Percentiles rank a stretch among this genome's conserved stretches.
Evolutionary conservation across 2,797 vertebrate species (phyloP).

Genomic region (Danio albolineatus): DNA sequence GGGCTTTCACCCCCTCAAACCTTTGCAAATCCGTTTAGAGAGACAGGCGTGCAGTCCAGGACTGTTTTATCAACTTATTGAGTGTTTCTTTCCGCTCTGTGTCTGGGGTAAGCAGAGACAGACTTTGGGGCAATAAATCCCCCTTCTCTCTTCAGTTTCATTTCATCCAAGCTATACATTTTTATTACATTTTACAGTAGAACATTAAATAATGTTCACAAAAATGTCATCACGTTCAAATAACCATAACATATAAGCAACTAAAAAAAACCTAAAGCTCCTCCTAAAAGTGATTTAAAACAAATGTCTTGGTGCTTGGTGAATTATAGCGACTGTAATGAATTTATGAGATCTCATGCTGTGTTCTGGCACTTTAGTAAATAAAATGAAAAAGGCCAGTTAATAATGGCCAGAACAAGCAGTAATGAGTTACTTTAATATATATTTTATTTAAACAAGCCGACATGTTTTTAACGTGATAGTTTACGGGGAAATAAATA

Average conservation of each 20-base stretch:
- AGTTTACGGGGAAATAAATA: background rate
- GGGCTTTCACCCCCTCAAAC: slow-evolving; percentile 55
- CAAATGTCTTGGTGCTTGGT: background rate
- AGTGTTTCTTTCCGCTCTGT: slow-evolving; percentile 58
- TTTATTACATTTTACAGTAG: background rate
- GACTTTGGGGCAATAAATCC: slow-evolving; percentile 29
- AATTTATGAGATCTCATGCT: slow-evolving; percentile 8
- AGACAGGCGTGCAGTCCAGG: slow-evolving; percentile 53
- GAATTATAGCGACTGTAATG: background rate
- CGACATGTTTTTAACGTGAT: background rate
- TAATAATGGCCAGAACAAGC: background rate
- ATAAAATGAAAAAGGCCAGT: background rate
- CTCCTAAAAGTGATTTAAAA: slow-evolving; percentile 3
- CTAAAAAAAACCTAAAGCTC: background rate
- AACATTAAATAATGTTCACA: background rate
- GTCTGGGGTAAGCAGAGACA: slow-evolving; percentile 42
- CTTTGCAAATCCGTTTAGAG: slow-evolving; percentile 62
- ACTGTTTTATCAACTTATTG: slow-evolving; percentile 62
- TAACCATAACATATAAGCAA: background rate
- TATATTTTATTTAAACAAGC: background rate
- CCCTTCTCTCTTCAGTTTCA: background rate
- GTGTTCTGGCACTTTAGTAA: slow-evolving; percentile 3
- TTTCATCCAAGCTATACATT: background rate
- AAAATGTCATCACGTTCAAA: slow-evolving; percentile 11
- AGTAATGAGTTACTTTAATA: background rate